Conservation (phyloP, 2,888 invertebrate genomes). For the Hypselothyrea guttata region DNA sequence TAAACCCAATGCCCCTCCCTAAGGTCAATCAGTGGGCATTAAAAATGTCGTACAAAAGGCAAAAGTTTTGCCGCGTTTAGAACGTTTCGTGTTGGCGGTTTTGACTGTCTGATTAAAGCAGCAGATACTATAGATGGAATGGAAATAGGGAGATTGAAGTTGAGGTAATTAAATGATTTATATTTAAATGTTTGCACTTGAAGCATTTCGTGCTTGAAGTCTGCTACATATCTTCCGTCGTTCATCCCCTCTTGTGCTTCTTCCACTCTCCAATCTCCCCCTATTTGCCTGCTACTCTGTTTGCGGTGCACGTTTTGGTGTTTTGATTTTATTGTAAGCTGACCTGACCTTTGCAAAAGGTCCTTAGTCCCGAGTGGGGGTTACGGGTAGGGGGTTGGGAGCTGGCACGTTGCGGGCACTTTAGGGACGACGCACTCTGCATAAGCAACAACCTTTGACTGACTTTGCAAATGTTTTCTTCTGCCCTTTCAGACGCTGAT, state of each 20-base stretch:
- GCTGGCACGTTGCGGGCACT: slow-evolving; percentile 65
- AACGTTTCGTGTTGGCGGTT: slow-evolving; percentile 48
- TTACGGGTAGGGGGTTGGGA: slow-evolving; percentile 7
- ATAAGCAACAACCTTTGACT: slow-evolving; percentile 56
- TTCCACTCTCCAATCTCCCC: background rate
- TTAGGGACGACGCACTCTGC: slow-evolving; percentile 65
- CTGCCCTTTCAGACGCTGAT: slow-evolving; percentile 58
- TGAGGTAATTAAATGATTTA: too few relatives aligned
- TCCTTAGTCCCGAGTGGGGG: slow-evolving; percentile 8
- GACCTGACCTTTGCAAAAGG: slow-evolving; percentile 35
- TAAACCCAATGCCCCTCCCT: slow-evolving; percentile 1
- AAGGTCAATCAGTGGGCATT: slow-evolving; percentile 58
- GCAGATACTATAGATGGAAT: too few relatives aligned
- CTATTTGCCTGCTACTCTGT: slow-evolving; percentile 30
- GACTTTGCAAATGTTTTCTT: slow-evolving; percentile 42
- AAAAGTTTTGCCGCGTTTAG: slow-evolving; percentile 65
- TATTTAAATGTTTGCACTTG: too few relatives aligned
- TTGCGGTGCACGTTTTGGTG: slow-evolving; percentile 51
- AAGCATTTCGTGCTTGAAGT: slow-evolving; percentile 19
- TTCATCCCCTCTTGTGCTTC: background rate
- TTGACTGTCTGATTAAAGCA: slow-evolving; percentile 3
- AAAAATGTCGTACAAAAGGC: slow-evolving; percentile 55
- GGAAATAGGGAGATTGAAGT: too few relatives aligned
- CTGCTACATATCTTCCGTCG: background rate
- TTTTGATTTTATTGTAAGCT: slow-evolving; percentile 60